Base-by-base conservation (phyloP, 2,797 vertebrate genomes). In the Tenualosa ilisha region DNA sequence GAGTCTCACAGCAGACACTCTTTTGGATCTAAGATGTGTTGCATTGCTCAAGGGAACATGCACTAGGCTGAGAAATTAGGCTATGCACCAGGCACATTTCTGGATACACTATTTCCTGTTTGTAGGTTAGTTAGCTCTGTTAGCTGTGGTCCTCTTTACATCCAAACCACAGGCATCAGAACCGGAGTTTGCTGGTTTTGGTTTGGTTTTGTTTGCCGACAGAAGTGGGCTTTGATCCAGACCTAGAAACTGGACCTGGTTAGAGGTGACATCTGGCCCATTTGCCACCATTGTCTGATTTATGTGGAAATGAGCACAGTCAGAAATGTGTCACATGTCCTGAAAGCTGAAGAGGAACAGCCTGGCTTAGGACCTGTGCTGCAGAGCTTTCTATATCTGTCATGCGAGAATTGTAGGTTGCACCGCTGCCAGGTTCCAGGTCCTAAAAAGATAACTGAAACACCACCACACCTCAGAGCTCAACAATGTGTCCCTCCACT, bases 51-150 rank as follows among this genome's bases (percentile, higher is more conserved):
- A 40, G 68, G 68, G 68, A 75, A 20, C 37, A 6, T 40, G 68
- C 68, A 75, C 68, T 75, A 43, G 31, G 68, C 37, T 40, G 68
- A 40, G 68, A 75, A 75, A 40, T 31, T 75, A 75, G 68, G 68
- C 68, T 75, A 75, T 75, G 68, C 68, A 75, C 68, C 68, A 75
- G 68, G 17, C 68, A 75, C 68, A 75, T 75, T 75, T 75, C 68
- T 75, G 68, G 68, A 75, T 75, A 40, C 68, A 75, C 68, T 31
- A 37, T 13, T 43, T 31, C 68, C 68, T 75, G 37, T 75, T 75
- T 75, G 68, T 75, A 75, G 68, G 68, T 75, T 75, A 40, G 68
- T 31, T 75, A 31, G 31, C 31, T 31, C 0, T 31, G 31, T 31
- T 75, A 20, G 68, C 68, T 7, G 6, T 31, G 15, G 15, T 15